Conservation (phyloP, 1,140 invertebrate species). For the Solen grandis region DNA sequence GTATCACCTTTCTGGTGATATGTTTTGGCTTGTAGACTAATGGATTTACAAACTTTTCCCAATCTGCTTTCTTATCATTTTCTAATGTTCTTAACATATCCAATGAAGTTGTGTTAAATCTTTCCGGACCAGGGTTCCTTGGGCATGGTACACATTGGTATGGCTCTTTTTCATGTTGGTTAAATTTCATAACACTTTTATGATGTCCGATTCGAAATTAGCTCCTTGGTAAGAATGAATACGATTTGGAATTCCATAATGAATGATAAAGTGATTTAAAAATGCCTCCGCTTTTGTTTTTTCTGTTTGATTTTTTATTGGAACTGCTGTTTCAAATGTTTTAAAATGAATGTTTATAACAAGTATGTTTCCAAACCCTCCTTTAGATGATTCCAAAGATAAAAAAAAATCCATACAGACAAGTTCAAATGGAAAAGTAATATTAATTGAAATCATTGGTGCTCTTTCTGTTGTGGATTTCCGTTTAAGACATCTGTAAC, state of each 20-base stretch:
- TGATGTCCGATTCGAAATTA: conserved; percentile 15
- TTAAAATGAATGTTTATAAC: conserved; percentile 32
- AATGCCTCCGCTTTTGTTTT: conserved; percentile 13
- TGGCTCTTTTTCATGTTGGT: conserved; percentile 3
- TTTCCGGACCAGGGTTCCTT: background rate
- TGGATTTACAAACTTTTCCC: too few species aligned
- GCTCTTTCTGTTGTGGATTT: too few species aligned
- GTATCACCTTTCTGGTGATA: too few species aligned
- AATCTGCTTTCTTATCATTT: conserved; percentile 3
- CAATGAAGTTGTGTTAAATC: conserved; percentile 19
- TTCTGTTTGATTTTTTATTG: conserved; percentile 16
- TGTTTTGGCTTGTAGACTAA: too few species aligned
- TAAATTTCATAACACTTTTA: conserved; percentile 14
- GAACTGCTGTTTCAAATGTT: background rate
- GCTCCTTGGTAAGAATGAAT: conserved; percentile 32
- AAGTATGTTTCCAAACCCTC: too few species aligned
- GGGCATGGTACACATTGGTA: conserved; percentile 9
- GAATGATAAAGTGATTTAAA: background rate
- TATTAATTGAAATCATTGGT: too few species aligned
- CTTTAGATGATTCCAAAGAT: conserved; percentile 7
- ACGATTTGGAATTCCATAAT: background rate
- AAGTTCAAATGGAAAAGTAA: conserved; percentile 7
- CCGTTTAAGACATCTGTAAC: too few species aligned
- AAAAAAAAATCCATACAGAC: conserved; percentile 13
- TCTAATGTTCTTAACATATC: conserved; percentile 24